Conservation (phyloP, 2,797 vertebrate genomes). For the Cyprinodon diabolis region DNA sequence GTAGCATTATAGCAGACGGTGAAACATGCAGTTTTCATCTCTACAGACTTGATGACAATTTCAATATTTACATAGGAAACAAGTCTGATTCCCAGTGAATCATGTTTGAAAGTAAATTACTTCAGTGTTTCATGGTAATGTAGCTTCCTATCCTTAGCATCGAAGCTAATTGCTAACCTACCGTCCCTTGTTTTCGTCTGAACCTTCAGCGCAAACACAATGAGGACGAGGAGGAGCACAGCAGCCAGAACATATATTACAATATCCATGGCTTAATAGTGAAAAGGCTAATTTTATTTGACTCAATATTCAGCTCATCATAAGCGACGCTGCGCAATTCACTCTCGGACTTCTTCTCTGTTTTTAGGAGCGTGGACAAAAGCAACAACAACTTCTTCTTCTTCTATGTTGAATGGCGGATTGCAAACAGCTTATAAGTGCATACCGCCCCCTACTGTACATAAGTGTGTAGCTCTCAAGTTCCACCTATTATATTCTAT, state of each 20-base stretch:
- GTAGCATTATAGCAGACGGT: background rate
- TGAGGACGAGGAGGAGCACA: slow-evolving; percentile 70
- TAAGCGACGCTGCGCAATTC: too few species aligned
- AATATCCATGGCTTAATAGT: slow-evolving; percentile 70
- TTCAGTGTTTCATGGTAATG: background rate
- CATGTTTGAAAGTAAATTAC: too few species aligned
- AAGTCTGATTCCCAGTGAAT: background rate
- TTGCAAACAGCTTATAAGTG: too few species aligned
- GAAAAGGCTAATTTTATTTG: rapidly evolving
- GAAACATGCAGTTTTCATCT: background rate
- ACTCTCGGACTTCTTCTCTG: background rate
- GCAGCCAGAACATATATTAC: slow-evolving; percentile 75
- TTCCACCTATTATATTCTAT: too few species aligned
- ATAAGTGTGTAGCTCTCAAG: too few species aligned
- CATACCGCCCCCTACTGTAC: too few species aligned
- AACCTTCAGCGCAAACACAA: slow-evolving; percentile 74
- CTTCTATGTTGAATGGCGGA: too few species aligned
- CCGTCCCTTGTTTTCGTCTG: slow-evolving; percentile 73
- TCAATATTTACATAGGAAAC: background rate
- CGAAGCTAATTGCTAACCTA: slow-evolving; percentile 26
- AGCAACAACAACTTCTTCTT: too few species aligned
- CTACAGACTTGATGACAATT: background rate
- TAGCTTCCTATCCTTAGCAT: background rate
- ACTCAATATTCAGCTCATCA: background rate
- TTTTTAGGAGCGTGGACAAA: background rate